Conservation (phyloP, 2,888 invertebrate genomes). For the Hypolimnas misippus region DNA sequence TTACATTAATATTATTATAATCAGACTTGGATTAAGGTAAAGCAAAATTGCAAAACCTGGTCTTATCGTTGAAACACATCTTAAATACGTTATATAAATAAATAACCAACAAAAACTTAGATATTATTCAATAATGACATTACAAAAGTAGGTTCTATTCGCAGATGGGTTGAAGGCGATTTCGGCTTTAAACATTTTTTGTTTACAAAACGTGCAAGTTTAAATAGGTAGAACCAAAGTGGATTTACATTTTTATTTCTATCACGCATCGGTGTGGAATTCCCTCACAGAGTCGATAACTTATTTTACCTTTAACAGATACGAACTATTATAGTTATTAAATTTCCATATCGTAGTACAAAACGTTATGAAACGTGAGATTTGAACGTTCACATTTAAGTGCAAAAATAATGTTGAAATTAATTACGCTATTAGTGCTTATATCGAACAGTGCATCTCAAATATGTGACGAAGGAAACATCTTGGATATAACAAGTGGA, state of each 20-base stretch:
- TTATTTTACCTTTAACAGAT: slow-evolving; percentile 2
- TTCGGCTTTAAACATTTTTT: background rate
- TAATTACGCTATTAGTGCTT: slow-evolving; percentile 44
- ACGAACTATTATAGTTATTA: background rate
- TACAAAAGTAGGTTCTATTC: too few species aligned
- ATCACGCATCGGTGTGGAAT: slow-evolving; percentile 45
- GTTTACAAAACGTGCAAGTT: background rate
- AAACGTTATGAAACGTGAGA: background rate
- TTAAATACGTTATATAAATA: too few species aligned
- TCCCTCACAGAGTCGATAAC: slow-evolving; percentile 54
- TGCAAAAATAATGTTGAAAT: slow-evolving; percentile 42
- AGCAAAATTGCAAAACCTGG: too few species aligned
- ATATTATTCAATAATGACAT: background rate
- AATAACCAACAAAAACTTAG: background rate
- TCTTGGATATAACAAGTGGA: slow-evolving; percentile 57
- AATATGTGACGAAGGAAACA: slow-evolving; percentile 48
- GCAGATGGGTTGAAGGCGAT: too few species aligned
- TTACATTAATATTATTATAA: too few species aligned
- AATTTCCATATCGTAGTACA: background rate
- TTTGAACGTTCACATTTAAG: background rate
- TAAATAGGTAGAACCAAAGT: slow-evolving; percentile 9
- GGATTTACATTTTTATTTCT: slow-evolving; percentile 24
- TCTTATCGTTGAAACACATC: too few species aligned
- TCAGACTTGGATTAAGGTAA: too few species aligned
- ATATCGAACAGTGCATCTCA: slow-evolving; percentile 41